These are phyloP conservation scores for Nerophis ophidion DNA, from an alignment of 2,113 vertebrate species.

Conservation along the genomic window DNA sequence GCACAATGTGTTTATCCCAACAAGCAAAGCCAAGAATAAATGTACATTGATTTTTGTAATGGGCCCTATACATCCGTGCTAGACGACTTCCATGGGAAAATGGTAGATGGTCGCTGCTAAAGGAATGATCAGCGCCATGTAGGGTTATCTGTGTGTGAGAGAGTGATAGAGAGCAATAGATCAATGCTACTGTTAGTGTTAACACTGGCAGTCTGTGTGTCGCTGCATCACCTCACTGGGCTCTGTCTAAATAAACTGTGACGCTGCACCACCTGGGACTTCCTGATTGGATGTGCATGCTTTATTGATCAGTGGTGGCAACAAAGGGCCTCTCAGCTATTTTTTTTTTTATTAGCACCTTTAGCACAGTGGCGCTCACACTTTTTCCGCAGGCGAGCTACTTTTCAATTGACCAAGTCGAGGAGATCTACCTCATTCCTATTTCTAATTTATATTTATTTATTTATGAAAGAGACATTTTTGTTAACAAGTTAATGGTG, in stretches of 20 bases:
- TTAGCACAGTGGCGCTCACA: too few relatives aligned
- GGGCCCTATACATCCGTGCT: conserved; percentile 14
- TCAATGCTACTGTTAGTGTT: conserved; percentile 37
- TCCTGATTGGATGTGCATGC: conserved; percentile 20
- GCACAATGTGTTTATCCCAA: conserved; percentile 1
- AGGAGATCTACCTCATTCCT: too few relatives aligned
- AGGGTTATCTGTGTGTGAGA: conserved; percentile 12
- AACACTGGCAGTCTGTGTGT: conserved; percentile 45
- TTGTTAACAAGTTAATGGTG: too few relatives aligned
- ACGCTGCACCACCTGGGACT: conserved; percentile 41
- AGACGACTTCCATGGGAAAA: conserved; percentile 31
- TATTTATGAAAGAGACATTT: too few relatives aligned
- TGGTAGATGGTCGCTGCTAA: conserved; percentile 25
- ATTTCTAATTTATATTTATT: too few relatives aligned
- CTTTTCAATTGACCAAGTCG: too few relatives aligned
- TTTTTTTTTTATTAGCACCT: too few relatives aligned
- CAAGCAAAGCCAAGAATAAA: background rate
- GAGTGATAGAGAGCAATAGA: conserved; percentile 25
- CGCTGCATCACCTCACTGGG: conserved; percentile 32
- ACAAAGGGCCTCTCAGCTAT: too few relatives aligned
- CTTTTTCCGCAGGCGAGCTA: too few relatives aligned
- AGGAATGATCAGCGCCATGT: conserved; percentile 28
- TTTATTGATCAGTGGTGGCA: too few relatives aligned
- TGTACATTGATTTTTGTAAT: conserved; percentile 20
- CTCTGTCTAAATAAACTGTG: conserved; percentile 32